phyloP scores from a whole-genome alignment of 2,797 vertebrate species.

The Trematomus bernacchii region DNA sequence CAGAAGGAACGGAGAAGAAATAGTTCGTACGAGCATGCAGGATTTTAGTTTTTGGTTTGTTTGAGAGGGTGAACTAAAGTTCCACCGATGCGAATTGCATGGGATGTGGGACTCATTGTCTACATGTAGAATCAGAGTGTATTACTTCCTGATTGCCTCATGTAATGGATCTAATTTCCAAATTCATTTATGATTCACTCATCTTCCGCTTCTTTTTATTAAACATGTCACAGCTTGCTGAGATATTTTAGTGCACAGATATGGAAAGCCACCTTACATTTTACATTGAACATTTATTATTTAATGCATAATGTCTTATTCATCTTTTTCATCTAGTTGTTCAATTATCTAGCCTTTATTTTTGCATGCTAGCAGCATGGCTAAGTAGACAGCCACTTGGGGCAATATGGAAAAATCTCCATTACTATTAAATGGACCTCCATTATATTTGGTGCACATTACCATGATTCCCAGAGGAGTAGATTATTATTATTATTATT shows the following conservation, averaged over 20 bases:
- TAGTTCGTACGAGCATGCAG: conserved; percentile 19
- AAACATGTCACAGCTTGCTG: background rate
- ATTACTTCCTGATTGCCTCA: background rate
- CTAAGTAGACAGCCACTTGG: background rate
- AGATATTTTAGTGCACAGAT: background rate
- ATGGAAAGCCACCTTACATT: background rate
- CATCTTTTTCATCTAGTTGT: background rate
- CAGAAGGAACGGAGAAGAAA: conserved; percentile 11
- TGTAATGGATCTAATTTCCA: background rate
- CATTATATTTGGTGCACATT: background rate
- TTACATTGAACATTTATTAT: background rate
- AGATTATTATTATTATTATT: background rate
- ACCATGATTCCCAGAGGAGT: background rate
- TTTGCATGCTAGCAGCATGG: background rate
- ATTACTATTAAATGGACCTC: background rate
- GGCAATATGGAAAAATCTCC: background rate
- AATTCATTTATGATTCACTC: background rate
- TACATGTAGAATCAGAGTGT: background rate
- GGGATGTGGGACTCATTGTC: background rate
- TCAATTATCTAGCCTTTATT: background rate
- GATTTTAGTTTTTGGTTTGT: conserved; percentile 22
- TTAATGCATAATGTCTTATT: background rate
- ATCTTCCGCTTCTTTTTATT: background rate
- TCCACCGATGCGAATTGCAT: background rate
- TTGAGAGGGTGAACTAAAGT: conserved; percentile 8